Evolutionary conservation across 2,888 invertebrate species (phyloP), one percentile per base, ranked within the genome.

Genomic region (Emmelina monodactyla): DNA sequence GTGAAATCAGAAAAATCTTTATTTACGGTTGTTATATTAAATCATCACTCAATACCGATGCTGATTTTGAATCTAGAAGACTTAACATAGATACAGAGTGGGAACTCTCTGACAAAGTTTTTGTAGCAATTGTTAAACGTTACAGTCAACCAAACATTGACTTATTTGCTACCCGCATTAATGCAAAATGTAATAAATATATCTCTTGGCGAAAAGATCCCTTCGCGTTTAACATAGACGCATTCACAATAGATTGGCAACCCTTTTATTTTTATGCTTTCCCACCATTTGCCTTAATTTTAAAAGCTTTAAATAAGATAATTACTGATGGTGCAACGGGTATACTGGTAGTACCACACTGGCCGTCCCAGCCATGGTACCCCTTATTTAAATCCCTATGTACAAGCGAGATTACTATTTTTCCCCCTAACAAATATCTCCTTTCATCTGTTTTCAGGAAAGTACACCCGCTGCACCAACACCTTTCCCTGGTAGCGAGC

Each of bases 401-500:
- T n/a, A 33, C 16, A 14, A 22, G 14, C n/a, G 14, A 33, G n/a
- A n/a, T n/a, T n/a, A n/a, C n/a, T 19, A 22, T 35, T 6, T 34
- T 44, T 25, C 30, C 31, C 7, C 40, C 44, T 13, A 22, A 22
- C 32, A 32, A 42, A 41, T 2, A 35, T 11, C 16, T 45, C 1
- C 30, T 45, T 14, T 33, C 34, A 5, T 45, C 39, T 31, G 2
- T 16, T 40, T 42, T 41, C 39, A 45, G 44, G n/a, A 4, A 14
- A 11, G 22, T 14, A 16, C 44, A 44, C 32, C 44, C 39, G 2
- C 34, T 44, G n/a, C n/a, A n/a, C n/a, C n/a, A n/a, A n/a, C n/a
- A n/a, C n/a, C n/a, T n/a, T n/a, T n/a, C n/a, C n/a, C 37, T 42
- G 41, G 44, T 33, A 25, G 42, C 34, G 28, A 22, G 37, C 11